phyloP scores from a whole-genome alignment of 2,113 vertebrate genomes.

The Scytalopus superciliaris region DNA sequence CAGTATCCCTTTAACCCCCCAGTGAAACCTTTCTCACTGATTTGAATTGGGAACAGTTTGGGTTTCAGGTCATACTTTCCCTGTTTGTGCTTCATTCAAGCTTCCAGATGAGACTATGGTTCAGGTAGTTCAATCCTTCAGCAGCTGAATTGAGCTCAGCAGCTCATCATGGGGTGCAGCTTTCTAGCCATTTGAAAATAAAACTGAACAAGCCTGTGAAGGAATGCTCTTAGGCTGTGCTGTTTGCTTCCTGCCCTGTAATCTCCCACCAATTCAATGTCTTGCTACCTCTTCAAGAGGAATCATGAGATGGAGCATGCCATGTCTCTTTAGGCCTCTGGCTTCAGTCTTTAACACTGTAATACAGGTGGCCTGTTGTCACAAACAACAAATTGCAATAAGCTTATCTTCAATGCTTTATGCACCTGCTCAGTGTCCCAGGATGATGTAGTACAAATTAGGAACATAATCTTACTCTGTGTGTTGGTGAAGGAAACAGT shows the following conservation, averaged over 20 bases:
- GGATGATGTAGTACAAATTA: not conserved
- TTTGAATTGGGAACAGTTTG: not conserved
- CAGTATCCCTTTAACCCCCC: fast-evolving
- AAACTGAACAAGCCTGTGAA: not conserved
- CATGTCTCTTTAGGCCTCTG: not conserved
- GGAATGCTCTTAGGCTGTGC: not conserved
- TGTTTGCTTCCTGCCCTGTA: not conserved
- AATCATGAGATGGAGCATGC: not conserved
- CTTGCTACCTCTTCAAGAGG: not conserved
- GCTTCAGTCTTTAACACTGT: not conserved
- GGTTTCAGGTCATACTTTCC: not conserved
- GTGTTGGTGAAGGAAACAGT: not conserved
- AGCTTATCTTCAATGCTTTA: not conserved
- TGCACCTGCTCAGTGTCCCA: not conserved
- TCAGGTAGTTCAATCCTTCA: not conserved
- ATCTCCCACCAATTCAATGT: not conserved
- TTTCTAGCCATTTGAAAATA: not conserved
- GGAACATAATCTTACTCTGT: not conserved
- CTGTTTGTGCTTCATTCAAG: not conserved
- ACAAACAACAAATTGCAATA: not conserved
- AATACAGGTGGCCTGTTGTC: not conserved
- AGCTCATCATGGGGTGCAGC: not conserved
- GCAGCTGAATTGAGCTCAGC: not conserved
- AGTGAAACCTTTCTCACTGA: not conserved
- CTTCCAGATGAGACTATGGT: not conserved